These are phyloP conservation scores for Tiliacea citrago DNA, from an alignment of 2,888 invertebrate species.

Conservation along the genomic window DNA sequence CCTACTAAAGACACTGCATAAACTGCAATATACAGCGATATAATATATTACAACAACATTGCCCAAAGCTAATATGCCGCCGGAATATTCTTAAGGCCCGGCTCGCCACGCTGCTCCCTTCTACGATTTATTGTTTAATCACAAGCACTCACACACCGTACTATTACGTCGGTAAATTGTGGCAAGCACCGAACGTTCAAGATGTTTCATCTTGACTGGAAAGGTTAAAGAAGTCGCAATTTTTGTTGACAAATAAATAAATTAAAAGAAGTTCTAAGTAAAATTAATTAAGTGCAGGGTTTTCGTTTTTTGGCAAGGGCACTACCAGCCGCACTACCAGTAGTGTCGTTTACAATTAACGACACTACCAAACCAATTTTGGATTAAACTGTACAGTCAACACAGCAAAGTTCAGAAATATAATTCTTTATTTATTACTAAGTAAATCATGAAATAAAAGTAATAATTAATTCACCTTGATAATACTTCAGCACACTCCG, in stretches of 20 bases:
- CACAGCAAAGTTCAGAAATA: too few species aligned
- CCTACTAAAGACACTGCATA: constrained; percentile 6
- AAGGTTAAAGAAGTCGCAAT: constrained; percentile 19
- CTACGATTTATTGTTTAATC: constrained; percentile 88
- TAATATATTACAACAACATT: constrained; percentile 57
- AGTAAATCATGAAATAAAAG: too few species aligned
- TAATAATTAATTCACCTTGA: too few species aligned
- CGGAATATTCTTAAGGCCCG: constrained; percentile 70
- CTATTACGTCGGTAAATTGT: constrained; percentile 87
- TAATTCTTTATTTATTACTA: too few species aligned
- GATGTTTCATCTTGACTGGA: constrained; percentile 54
- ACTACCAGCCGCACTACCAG: too few species aligned
- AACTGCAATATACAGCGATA: constrained; percentile 41
- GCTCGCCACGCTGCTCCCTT: constrained; percentile 65
- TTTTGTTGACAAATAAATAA: neutral
- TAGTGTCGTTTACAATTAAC: too few species aligned
- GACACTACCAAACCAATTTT: too few species aligned
- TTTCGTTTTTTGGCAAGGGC: too few species aligned
- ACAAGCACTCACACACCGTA: constrained; percentile 84
- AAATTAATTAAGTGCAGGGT: too few species aligned
- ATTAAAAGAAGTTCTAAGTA: too few species aligned
- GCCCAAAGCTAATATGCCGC: constrained; percentile 69
- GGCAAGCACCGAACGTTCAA: constrained; percentile 69
- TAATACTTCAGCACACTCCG: too few species aligned
- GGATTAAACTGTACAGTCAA: too few species aligned